Conservation (phyloP, 1,140 invertebrate genomes). For the Cotesia vestalis region DNA sequence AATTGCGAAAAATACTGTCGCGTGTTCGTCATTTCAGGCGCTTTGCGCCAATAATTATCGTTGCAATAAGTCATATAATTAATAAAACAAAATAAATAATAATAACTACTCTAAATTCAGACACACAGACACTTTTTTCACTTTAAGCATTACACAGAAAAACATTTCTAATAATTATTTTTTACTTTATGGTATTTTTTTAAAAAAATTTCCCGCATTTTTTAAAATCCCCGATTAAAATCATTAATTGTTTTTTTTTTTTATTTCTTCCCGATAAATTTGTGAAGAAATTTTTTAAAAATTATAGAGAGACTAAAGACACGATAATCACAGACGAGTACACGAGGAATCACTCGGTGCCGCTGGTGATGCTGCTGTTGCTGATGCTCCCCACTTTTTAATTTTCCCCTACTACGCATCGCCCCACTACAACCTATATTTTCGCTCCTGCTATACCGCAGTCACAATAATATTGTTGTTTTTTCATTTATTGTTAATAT, state of each 20-base stretch:
- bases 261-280: no score
- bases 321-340: conserved; percentile 43
- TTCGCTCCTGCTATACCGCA: neutral
- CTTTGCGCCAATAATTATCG: conserved; percentile 46
- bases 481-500: neutral
- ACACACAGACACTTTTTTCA: no score
- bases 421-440: conserved; percentile 15
- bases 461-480: neutral
- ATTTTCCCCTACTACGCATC: conserved; percentile 26
- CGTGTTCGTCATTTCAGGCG: conserved; percentile 60
- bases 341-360: conserved; percentile 45
- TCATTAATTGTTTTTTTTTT: no score
- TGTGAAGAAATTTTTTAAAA: no score
- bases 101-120: no score
- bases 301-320: no score
- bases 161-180: no score
- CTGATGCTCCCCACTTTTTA: conserved; percentile 35
- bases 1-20: conserved; percentile 54
- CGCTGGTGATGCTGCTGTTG: conserved; percentile 21
- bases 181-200: no score
- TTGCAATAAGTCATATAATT: conserved; percentile 38
- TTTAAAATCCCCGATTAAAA: no score
- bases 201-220: no score
- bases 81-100: no score
- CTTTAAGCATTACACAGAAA: no score